These are phyloP conservation scores for Odontothrips loti DNA, from an alignment of 2,888 invertebrate genomes.

Conservation along the genomic window DNA sequence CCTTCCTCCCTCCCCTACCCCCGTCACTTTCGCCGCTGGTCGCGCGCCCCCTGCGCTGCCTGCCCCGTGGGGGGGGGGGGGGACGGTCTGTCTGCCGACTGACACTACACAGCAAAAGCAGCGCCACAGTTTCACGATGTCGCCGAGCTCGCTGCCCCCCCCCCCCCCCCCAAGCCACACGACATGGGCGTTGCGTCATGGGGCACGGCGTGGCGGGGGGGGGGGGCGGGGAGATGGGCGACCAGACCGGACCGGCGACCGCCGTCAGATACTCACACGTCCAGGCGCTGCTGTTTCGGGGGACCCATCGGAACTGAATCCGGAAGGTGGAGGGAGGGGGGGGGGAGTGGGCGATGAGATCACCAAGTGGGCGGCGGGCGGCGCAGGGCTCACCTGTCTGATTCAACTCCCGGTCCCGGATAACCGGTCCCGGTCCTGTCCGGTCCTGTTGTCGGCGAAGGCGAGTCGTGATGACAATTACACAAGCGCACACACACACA, in stretches of 20 bases:
- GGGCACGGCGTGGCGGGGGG: neutral
- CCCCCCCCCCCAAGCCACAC: neutral
- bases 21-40: neutral
- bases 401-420: neutral
- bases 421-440: neutral
- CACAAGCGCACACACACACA: neutral
- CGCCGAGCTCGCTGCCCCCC: neutral
- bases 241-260: too few relatives aligned
- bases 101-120: slow-evolving; percentile 8
- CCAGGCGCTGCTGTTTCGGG: neutral
- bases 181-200: slow-evolving; percentile 17
- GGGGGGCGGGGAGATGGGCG: neutral
- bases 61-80: neutral
- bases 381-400: neutral
- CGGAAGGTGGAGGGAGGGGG: neutral
- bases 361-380: neutral
- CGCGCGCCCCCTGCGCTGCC: neutral
- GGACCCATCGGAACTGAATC: neutral
- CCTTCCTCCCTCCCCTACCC: too few relatives aligned
- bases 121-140: neutral
- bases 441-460: neutral
- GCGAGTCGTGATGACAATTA: neutral
- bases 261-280: neutral
- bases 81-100: slow-evolving; percentile 1
- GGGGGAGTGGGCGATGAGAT: neutral